Percentiles rank a stretch among this genome's conserved stretches.
These are phyloP conservation scores for Meloidogyne exigua DNA, from an alignment of 1,140 invertebrate genomes.

Conservation along the genomic window DNA sequence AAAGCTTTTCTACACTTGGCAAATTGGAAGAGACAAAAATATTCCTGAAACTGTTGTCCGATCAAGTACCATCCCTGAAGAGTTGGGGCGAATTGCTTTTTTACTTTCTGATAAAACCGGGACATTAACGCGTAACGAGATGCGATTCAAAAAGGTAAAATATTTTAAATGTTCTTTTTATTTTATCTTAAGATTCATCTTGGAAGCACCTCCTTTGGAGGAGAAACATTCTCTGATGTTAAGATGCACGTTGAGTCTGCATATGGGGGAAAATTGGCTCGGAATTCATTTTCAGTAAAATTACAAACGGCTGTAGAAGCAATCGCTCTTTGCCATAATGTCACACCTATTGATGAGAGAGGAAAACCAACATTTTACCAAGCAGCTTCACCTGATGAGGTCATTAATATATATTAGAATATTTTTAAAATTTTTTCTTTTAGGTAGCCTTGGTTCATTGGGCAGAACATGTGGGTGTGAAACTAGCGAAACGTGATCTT, in stretches of 20 bases:
- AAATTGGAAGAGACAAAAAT: slow-evolving; percentile 86
- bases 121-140: slow-evolving; percentile 96
- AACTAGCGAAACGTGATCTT: slow-evolving; percentile 74
- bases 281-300: slow-evolving; percentile 59
- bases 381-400: slow-evolving; percentile 96
- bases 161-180: background rate
- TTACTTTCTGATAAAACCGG: slow-evolving; percentile 96
- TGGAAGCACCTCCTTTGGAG: slow-evolving; percentile 61
- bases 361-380: slow-evolving; percentile 70
- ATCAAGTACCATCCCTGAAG: slow-evolving; percentile 97
- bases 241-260: slow-evolving; percentile 56
- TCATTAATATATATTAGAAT: slow-evolving; percentile 64
- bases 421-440: slow-evolving; percentile 17
- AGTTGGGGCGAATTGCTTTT: slow-evolving; percentile 91
- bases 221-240: slow-evolving; percentile 58
- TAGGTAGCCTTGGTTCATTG: slow-evolving; percentile 78
- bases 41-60: slow-evolving; percentile 92
- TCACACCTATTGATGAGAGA: slow-evolving; percentile 89
- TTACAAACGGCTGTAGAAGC: slow-evolving; percentile 79
- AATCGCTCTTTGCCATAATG: slow-evolving; percentile 94
- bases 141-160: slow-evolving; percentile 71
- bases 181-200: slow-evolving; percentile 54
- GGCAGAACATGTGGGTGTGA: slow-evolving; percentile 73
- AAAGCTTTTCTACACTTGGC: slow-evolving; percentile 93
- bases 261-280: slow-evolving; percentile 54